Conservation (phyloP, 2,113 vertebrate genomes). For the Sialia sialis region DNA sequence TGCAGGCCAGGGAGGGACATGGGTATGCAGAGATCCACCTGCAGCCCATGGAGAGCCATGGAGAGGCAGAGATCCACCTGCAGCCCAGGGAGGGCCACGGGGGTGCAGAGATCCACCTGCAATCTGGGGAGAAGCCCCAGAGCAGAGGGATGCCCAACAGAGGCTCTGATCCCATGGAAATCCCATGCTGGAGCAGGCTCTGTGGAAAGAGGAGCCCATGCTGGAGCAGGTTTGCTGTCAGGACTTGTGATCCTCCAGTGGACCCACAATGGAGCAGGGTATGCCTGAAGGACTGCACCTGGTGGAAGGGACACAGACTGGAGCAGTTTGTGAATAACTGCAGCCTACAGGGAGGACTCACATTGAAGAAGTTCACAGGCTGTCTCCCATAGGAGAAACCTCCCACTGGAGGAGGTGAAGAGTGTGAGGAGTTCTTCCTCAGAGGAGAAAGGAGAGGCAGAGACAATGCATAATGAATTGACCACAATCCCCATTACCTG, state of each 20-base stretch:
- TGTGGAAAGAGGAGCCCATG: background rate
- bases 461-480: background rate
- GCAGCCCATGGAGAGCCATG: rapidly evolving
- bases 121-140: rapidly evolving
- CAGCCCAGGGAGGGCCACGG: rapidly evolving
- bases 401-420: background rate
- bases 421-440: background rate
- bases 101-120: background rate
- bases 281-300: background rate
- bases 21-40: background rate
- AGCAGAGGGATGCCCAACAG: rapidly evolving
- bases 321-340: background rate
- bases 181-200: background rate
- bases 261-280: background rate
- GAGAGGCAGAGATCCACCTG: background rate
- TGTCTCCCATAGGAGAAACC: background rate
- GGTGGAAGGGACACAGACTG: background rate
- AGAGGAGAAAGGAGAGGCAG: background rate
- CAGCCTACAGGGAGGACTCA: background rate
- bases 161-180: background rate
- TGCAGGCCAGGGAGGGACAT: rapidly evolving
- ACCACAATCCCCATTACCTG: rapidly evolving
- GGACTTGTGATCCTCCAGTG: rapidly evolving
- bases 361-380: background rate
- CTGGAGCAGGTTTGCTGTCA: background rate